Conservation (phyloP, 2,113 vertebrate genomes). For the Gallinago jamesoni region DNA sequence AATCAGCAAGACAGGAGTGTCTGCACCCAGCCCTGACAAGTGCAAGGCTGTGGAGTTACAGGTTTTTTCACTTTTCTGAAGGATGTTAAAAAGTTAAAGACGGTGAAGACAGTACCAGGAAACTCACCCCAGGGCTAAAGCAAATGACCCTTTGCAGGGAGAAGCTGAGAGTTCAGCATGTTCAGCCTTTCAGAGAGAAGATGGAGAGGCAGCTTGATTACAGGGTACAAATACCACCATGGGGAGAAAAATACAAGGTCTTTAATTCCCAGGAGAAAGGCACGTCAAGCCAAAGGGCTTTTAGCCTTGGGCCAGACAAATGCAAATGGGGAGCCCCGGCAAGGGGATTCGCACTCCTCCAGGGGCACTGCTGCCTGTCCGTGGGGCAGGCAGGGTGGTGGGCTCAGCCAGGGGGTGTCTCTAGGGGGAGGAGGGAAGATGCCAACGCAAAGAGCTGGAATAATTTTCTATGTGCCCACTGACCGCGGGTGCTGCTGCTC, state of each 20-base stretch:
- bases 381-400: neutral
- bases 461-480: neutral
- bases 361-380: neutral
- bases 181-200: neutral
- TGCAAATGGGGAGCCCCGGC: neutral
- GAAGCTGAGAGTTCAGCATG: neutral
- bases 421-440: neutral
- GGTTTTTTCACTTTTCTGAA: neutral
- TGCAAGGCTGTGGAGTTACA: neutral
- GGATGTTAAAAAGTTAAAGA: neutral
- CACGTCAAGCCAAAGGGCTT: neutral
- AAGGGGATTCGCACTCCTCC: rapidly evolving
- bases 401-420: rapidly evolving
- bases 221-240: neutral
- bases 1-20: neutral
- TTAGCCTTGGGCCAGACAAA: neutral
- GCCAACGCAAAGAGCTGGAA: neutral
- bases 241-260: neutral
- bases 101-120: neutral
- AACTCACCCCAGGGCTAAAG: neutral
- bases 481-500: neutral
- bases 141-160: neutral
- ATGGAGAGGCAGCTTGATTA: constrained; percentile 11
- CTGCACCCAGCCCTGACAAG: neutral
- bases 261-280: constrained; percentile 16